Evolutionary conservation across 2,888 invertebrate genomes (phyloP).

Genomic region (Saturnia pavonia): DNA sequence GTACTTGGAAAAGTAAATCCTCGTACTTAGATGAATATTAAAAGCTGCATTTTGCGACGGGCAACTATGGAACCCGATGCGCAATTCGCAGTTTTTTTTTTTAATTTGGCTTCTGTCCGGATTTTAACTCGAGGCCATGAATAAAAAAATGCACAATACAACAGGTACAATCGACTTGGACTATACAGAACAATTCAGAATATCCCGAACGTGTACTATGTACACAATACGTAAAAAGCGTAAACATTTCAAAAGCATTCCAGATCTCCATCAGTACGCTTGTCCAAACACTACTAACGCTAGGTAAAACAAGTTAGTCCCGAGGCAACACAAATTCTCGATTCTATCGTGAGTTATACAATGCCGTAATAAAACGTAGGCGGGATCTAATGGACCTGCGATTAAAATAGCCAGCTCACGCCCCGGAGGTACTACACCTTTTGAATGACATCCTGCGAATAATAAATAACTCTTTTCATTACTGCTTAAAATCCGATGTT

Average conservation of each 20-base stretch:
- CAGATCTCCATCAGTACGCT: constrained; percentile 52
- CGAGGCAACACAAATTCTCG: constrained; percentile 44
- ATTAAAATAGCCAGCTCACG: background rate
- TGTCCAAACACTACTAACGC: constrained; percentile 56
- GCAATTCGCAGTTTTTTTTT: no score
- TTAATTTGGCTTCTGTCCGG: constrained; percentile 24
- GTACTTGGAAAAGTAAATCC: no score
- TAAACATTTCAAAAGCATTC: constrained; percentile 59
- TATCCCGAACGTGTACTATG: constrained; percentile 29
- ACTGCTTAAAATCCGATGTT: no score
- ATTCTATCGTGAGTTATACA: constrained; percentile 33
- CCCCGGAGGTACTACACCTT: background rate
- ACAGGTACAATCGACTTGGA: background rate
- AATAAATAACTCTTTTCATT: background rate
- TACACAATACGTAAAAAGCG: constrained; percentile 43
- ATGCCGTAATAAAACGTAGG: background rate
- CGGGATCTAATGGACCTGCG: background rate
- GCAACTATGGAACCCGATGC: no score
- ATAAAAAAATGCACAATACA: background rate
- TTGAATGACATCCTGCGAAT: background rate
- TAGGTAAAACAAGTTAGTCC: constrained; percentile 46
- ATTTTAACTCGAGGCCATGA: constrained; percentile 26
- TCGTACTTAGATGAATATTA: no score
- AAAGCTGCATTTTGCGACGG: no score
- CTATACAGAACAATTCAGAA: constrained; percentile 6